These are phyloP conservation scores for Catocala fraxini DNA, from an alignment of 2,888 invertebrate genomes.

Conservation along the genomic window DNA sequence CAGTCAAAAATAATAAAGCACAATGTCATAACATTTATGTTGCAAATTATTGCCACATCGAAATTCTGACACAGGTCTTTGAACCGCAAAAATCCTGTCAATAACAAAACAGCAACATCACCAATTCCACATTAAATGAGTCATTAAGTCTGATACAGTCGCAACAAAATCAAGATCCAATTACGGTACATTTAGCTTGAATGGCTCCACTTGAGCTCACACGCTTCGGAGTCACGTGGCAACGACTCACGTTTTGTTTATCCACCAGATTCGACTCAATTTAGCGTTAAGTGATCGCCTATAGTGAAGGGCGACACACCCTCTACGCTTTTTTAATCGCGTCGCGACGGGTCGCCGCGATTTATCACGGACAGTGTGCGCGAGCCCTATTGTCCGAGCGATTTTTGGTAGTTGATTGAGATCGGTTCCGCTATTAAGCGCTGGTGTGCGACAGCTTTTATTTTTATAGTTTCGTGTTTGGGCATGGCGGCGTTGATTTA, in stretches of 20 bases:
- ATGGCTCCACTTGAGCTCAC: conserved; percentile 67
- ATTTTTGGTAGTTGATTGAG: conserved; percentile 66
- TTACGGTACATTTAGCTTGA: conserved; percentile 82
- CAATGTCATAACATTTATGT: too few species aligned
- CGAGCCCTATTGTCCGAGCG: conserved; percentile 59
- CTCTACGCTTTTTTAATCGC: conserved; percentile 72
- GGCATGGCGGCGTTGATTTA: conserved; percentile 40
- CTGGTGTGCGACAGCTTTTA: conserved; percentile 55
- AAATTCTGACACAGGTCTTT: too few species aligned
- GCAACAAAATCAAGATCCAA: conserved; percentile 78
- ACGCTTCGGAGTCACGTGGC: conserved; percentile 70
- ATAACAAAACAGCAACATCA: conserved; percentile 19
- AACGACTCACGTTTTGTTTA: conserved; percentile 74
- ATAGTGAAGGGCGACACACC: conserved; percentile 69
- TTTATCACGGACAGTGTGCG: conserved; percentile 72
- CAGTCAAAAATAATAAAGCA: too few species aligned
- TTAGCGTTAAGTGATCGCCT: conserved; percentile 78
- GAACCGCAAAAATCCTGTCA: not conserved
- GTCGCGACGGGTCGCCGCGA: conserved; percentile 70
- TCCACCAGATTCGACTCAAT: conserved; percentile 77
- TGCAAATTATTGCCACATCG: too few species aligned
- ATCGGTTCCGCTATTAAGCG: conserved; percentile 70
- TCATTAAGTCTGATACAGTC: conserved; percentile 57
- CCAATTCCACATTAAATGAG: conserved; percentile 45
- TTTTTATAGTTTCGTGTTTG: conserved; percentile 45